Percentiles rank a stretch among this genome's conserved stretches.
These are phyloP conservation scores for Trachelus troglodyta DNA, from an alignment of 2,888 invertebrate species.

Conservation along the genomic window DNA sequence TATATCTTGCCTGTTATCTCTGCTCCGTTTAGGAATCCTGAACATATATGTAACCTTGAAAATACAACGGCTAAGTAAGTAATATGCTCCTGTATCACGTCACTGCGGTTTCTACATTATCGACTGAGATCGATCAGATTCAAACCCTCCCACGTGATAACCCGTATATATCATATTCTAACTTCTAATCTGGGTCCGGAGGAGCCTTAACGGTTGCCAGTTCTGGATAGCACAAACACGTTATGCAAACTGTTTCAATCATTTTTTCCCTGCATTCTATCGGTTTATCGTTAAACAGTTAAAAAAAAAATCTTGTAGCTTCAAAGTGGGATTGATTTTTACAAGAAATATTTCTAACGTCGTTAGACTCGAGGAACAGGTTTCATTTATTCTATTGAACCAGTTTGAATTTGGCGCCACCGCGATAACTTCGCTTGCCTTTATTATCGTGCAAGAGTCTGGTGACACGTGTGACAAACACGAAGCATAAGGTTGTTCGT, in stretches of 20 bases:
- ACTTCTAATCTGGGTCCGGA: too few relatives aligned
- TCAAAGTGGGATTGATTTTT: neutral
- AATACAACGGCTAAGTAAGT: too few relatives aligned
- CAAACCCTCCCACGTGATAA: too few relatives aligned
- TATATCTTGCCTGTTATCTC: too few relatives aligned
- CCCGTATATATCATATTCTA: too few relatives aligned
- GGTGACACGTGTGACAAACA: slow-evolving; percentile 49
- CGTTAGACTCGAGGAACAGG: slow-evolving; percentile 34
- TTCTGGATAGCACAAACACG: slow-evolving; percentile 43
- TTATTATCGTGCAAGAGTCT: slow-evolving; percentile 25
- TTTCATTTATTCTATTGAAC: slow-evolving; percentile 47
- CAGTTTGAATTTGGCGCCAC: slow-evolving; percentile 21
- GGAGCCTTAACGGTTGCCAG: neutral
- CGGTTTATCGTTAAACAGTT: neutral
- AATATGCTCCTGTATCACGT: too few relatives aligned
- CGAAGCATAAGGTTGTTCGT: slow-evolving; percentile 45
- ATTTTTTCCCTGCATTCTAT: slow-evolving; percentile 25
- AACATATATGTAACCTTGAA: too few relatives aligned
- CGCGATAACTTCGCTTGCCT: slow-evolving; percentile 34
- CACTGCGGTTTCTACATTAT: too few relatives aligned
- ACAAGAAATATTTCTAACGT: neutral
- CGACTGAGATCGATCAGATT: too few relatives aligned
- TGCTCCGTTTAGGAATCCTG: too few relatives aligned
- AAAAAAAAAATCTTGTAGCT: neutral
- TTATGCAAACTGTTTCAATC: slow-evolving; percentile 51